Evolutionary conservation across 2,888 invertebrate species (phyloP).

Genomic region (Scaptomyza cyrtandrae): DNA sequence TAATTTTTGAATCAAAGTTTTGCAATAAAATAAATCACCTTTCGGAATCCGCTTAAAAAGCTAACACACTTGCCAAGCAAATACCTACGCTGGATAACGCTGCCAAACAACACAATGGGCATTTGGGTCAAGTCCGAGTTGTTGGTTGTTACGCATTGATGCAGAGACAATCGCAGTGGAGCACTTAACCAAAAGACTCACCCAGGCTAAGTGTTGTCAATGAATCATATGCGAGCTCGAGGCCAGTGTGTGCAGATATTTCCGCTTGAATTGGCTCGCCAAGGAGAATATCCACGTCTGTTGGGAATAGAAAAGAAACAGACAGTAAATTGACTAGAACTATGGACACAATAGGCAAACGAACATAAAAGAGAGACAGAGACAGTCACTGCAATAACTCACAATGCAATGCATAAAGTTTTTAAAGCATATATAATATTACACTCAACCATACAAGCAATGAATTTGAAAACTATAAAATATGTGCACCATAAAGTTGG

Average conservation of each 20-base stretch:
- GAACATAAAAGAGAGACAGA: background rate
- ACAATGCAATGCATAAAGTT: conserved; percentile 67
- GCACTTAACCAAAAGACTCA: conserved; percentile 82
- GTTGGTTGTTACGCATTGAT: conserved; percentile 33
- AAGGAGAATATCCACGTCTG: conserved; percentile 89
- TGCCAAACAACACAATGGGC: conserved; percentile 1
- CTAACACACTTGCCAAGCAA: background rate
- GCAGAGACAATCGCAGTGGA: conserved; percentile 36
- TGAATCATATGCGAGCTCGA: conserved; percentile 90
- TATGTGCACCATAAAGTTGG: conserved; percentile 51
- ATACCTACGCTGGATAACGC: background rate
- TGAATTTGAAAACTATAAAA: conserved; percentile 65
- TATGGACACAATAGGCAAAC: conserved; percentile 5
- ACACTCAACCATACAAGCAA: conserved; percentile 9
- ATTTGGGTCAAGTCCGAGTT: conserved; percentile 66
- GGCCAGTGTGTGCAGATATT: conserved; percentile 89
- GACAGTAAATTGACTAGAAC: conserved; percentile 35
- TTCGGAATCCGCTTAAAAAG: background rate
- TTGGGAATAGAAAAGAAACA: conserved; percentile 36
- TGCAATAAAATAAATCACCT: conserved; percentile 6
- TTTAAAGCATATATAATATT: conserved; percentile 54
- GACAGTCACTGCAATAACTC: conserved; percentile 54
- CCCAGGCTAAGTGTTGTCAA: conserved; percentile 89
- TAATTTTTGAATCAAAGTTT: background rate
- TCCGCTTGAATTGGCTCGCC: conserved; percentile 92